phyloP scores from a whole-genome alignment of 2,797 vertebrate species.

The Dipus sagitta region DNA sequence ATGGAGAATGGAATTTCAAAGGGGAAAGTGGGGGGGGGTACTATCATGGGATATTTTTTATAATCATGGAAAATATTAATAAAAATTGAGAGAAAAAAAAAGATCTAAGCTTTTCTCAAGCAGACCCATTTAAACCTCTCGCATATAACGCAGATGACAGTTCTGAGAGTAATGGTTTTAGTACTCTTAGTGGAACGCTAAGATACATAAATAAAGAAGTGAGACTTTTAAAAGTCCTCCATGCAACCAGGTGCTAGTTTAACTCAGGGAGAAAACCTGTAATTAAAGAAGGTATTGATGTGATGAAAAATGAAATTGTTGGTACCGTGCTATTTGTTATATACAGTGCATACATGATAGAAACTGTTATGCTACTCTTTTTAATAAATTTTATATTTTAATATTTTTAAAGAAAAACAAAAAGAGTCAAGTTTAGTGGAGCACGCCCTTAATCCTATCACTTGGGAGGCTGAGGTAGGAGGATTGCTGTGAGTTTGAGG shows the following conservation, averaged over 20 bases:
- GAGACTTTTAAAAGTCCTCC: slow-evolving; percentile 79
- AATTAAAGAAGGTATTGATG: slow-evolving; percentile 72
- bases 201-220: slow-evolving; percentile 87
- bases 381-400: slow-evolving; percentile 80
- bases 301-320: slow-evolving; percentile 77
- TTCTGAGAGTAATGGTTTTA: slow-evolving; percentile 84
- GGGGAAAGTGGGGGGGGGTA: too few species aligned
- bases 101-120: slow-evolving; percentile 54
- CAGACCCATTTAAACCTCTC: slow-evolving; percentile 91
- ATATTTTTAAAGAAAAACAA: slow-evolving; percentile 76
- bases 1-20: too few species aligned
- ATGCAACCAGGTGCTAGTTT: slow-evolving; percentile 70
- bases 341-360: slow-evolving; percentile 76
- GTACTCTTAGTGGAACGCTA: slow-evolving; percentile 87
- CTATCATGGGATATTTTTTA: too few species aligned
- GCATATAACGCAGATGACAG: slow-evolving; percentile 87
- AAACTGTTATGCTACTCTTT: slow-evolving; percentile 76
- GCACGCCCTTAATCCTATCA: too few species aligned
- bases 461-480: too few species aligned
- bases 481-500: too few species aligned
- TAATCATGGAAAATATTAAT: too few species aligned
- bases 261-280: slow-evolving; percentile 83
- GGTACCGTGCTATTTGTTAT: slow-evolving; percentile 62
- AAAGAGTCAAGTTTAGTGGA: too few species aligned
- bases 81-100: too few species aligned